phyloP scores from a whole-genome alignment of 2,797 vertebrate genomes.

The Sylvilagus floridanus region DNA sequence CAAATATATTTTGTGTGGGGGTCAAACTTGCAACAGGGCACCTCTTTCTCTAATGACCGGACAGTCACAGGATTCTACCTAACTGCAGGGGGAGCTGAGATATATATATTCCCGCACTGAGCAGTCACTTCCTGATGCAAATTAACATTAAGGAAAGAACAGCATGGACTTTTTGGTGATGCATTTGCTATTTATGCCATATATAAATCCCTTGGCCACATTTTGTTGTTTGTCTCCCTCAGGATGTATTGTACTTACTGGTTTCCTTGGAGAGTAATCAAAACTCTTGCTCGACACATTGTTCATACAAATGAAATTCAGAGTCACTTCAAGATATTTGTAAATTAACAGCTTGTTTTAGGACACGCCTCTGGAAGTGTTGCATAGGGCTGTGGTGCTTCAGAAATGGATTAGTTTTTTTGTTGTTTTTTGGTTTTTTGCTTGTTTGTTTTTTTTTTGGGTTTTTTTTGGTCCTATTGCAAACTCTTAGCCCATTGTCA shows the following conservation, averaged over 20 bases:
- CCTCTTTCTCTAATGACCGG: neutral
- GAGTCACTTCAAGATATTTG: constrained; percentile 20
- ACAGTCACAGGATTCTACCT: neutral
- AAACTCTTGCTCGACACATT: neutral
- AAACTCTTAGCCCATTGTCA: neutral
- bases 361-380: constrained; percentile 10
- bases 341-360: constrained; percentile 30
- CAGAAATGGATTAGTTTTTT: neutral
- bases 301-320: constrained; percentile 27
- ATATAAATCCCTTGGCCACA: neutral
- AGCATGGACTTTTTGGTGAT: neutral
- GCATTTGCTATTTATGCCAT: neutral
- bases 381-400: neutral
- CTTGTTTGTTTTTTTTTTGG: neutral
- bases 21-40: neutral
- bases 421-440: too few species aligned
- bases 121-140: neutral
- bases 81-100: neutral
- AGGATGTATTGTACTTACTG: neutral
- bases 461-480: neutral
- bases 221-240: constrained; percentile 14
- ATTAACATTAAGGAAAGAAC: neutral
- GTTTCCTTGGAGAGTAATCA: constrained; percentile 29
- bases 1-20: too few species aligned
- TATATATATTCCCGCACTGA: neutral